A percentile compares a stretch with the other conserved stretches of the same genome.
These are phyloP conservation scores for Phenganax stokvisi DNA, from an alignment of 92 coral and sea anemone species.

Conservation along the genomic window DNA sequence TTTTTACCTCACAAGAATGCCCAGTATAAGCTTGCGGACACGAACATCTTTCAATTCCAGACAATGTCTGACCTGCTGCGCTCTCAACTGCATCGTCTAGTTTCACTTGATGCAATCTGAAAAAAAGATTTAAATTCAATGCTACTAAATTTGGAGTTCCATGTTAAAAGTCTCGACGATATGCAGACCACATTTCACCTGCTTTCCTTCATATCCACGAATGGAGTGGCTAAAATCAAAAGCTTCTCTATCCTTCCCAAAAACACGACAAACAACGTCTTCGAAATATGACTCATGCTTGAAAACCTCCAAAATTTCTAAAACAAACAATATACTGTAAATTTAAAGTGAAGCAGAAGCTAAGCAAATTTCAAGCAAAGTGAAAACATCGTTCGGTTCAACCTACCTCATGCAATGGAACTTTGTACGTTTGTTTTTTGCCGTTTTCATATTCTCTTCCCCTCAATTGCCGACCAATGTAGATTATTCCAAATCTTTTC, in stretches of 20 bases:
- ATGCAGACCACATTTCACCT: neutral
- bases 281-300: neutral
- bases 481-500: constrained; percentile 22
- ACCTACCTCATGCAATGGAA: constrained; percentile 24
- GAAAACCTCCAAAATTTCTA: constrained; percentile 37
- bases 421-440: constrained; percentile 2
- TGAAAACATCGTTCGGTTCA: neutral
- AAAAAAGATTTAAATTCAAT: neutral
- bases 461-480: constrained; percentile 11
- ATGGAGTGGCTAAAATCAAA: constrained; percentile 32
- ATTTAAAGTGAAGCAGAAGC: neutral
- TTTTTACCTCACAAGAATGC: constrained; percentile 76
- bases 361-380: neutral
- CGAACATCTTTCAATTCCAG: constrained; percentile 65
- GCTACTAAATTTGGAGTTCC: neutral
- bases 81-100: constrained; percentile 57
- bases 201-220: constrained; percentile 17
- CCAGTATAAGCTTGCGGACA: constrained; percentile 78
- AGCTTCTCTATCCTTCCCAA: constrained; percentile 23
- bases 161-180: neutral
- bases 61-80: constrained; percentile 49
- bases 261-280: constrained; percentile 19
- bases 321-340: neutral
- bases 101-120: constrained; percentile 66
- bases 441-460: constrained; percentile 4